A percentile compares a stretch with the other conserved stretches of the same genome.
Conservation (phyloP, 2,113 vertebrate species). For the Rhinogobius similis region DNA sequence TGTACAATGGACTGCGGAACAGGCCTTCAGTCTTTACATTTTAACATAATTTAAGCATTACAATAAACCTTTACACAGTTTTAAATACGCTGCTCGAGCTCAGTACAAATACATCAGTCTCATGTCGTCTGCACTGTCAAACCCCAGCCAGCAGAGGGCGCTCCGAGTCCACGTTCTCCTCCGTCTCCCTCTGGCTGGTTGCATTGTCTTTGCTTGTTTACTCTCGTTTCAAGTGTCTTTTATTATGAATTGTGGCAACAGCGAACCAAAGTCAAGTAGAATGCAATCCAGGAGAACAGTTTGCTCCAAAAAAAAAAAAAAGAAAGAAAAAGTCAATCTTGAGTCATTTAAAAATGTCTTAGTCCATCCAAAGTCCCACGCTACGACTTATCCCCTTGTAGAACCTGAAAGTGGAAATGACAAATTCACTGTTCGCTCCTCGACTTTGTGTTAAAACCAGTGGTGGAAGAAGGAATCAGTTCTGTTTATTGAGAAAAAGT, state of each 20-base stretch:
- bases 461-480: neutral
- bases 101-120: conserved; percentile 79
- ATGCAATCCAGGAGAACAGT: conserved; percentile 13
- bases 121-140: conserved; percentile 34
- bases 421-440: neutral
- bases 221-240: conserved; percentile 18
- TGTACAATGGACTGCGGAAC: conserved; percentile 47
- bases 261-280: conserved; percentile 14
- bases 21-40: conserved; percentile 74
- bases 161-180: conserved; percentile 45
- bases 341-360: conserved; percentile 34
- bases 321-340: conserved; percentile 16
- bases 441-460: neutral
- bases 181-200: conserved; percentile 5
- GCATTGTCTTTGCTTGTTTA: conserved; percentile 15
- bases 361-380: conserved; percentile 40
- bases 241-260: neutral
- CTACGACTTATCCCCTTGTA: conserved; percentile 95
- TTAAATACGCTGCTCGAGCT: conserved; percentile 83
- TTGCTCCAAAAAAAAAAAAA: conserved; percentile 7
- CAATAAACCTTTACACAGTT: conserved; percentile 78
- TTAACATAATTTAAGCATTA: conserved; percentile 81
- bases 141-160: conserved; percentile 55
- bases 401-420: conserved; percentile 83
- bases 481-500: too few relatives aligned